Evolutionary conservation across 2,797 vertebrate species (phyloP).

Genomic region (Cetoscarus ocellatus): DNA sequence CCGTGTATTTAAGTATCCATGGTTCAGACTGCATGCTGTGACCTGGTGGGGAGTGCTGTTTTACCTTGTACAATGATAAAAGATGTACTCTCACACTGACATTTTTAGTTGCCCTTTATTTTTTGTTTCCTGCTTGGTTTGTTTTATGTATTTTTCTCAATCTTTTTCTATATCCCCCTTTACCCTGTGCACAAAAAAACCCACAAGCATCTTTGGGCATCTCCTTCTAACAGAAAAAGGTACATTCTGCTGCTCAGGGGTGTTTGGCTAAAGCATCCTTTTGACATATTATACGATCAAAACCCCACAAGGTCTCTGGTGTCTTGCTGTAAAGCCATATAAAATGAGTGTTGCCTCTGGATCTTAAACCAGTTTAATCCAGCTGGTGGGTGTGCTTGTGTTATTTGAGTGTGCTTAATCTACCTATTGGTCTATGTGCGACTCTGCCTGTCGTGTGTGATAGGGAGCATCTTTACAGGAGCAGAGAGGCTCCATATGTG

Average conservation of each 20-base stretch:
- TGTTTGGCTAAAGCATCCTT: too few species aligned
- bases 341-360: neutral
- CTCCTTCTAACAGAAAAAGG: too few species aligned
- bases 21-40: neutral
- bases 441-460: constrained; percentile 2
- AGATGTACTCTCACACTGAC: too few species aligned
- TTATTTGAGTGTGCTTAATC: constrained; percentile 2
- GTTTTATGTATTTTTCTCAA: too few species aligned
- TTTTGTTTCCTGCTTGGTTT: too few species aligned
- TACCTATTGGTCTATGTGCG: neutral
- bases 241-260: too few species aligned
- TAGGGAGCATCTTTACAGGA: constrained; percentile 2
- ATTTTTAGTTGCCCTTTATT: too few species aligned
- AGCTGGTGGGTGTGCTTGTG: neutral
- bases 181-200: too few species aligned
- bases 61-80: too few species aligned
- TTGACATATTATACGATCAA: neutral
- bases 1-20: constrained; percentile 4
- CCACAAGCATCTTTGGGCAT: too few species aligned
- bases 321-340: neutral
- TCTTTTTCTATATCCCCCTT: too few species aligned
- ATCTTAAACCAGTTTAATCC: neutral
- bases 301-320: neutral
- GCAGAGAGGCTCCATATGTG: constrained; percentile 2
- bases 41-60: too few species aligned